Evolutionary conservation across 1,140 invertebrate species (phyloP).

Genomic region (Drosophila subpulchrella): DNA sequence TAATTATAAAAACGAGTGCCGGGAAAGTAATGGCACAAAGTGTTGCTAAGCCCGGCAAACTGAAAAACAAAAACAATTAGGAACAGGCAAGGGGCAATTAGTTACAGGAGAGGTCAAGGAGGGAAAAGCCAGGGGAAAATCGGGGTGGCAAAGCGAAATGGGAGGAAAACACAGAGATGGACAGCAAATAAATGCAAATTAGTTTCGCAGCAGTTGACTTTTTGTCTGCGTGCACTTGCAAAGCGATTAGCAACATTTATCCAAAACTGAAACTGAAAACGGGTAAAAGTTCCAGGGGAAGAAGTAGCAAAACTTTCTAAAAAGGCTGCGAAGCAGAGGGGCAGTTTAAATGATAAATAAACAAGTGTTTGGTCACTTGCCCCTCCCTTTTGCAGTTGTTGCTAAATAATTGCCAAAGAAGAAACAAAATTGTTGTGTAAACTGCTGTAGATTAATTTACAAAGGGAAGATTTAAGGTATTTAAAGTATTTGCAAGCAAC

Average conservation of each 20-base stretch:
- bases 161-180: slow-evolving; percentile 34
- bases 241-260: slow-evolving; percentile 80
- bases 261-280: slow-evolving; percentile 23
- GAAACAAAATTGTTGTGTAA: slow-evolving; percentile 41
- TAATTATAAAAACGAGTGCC: slow-evolving; percentile 52
- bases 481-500: slow-evolving; percentile 43
- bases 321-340: slow-evolving; percentile 50
- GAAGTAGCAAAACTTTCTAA: slow-evolving; percentile 52
- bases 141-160: background rate
- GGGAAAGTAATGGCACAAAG: slow-evolving; percentile 47
- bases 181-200: slow-evolving; percentile 68
- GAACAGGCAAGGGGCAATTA: slow-evolving; percentile 69
- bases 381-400: slow-evolving; percentile 17
- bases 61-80: slow-evolving; percentile 73
- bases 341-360: slow-evolving; percentile 74
- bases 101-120: slow-evolving; percentile 30
- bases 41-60: slow-evolving; percentile 47
- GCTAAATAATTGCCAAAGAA: slow-evolving; percentile 23
- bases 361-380: slow-evolving; percentile 64
- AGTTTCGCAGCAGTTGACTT: slow-evolving; percentile 67
- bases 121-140: background rate
- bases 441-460: slow-evolving; percentile 41
- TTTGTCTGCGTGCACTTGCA: slow-evolving; percentile 57
- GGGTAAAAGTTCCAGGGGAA: slow-evolving; percentile 35
- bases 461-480: slow-evolving; percentile 13